Evolutionary conservation across 2,113 vertebrate genomes (phyloP), one percentile per base, ranked within the genome.

Genomic region (Semnornis frantzii): DNA sequence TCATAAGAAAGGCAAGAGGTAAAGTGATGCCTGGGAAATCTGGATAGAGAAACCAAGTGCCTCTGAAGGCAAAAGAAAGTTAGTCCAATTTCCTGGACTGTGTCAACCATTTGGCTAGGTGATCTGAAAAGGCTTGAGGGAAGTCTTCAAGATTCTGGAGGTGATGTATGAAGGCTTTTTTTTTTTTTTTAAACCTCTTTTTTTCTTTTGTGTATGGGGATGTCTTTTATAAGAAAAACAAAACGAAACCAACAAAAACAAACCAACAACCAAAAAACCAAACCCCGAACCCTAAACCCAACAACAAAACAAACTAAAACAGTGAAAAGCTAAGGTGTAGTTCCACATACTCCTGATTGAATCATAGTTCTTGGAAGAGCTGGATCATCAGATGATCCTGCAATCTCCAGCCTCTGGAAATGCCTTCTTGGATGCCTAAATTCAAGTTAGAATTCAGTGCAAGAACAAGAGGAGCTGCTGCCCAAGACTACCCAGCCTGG

Each of bases 11-110:
- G 25, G 4, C 27, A 57, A 14, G 3, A 12, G 4, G 8, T 23
- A 27, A 34, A 58, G 37, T 0, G 6, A 24, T 52, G 20, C 30
- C 31, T 34, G 46, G 19, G 57, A 85, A 71, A 62, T 54, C 14
- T 20, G 28, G 5, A 24, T 6, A 68, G n/a, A 15, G 8, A 28
- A 4, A 15, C 9, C 2, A 2, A 48, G 24, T 3, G 5, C 11
- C 31, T 75, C 31, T 3, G 2, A 79, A 34, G 21, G 34, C 5
- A 15, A 59, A 68, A 90, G 8, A 14, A 55, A 66, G 9, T 42
- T 89, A 12, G 8, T 71, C 6, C 0, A 0, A 7, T 37, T 34
- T 85, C 25, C 24, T 59, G 48, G 28, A 25, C 16, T 74, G n/a
- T 12, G n/a, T 24, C 19, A 79, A 28, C n/a, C 2, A 0, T 50